Percentiles rank a stretch among this genome's conserved stretches.
These are phyloP conservation scores for Trachops cirrhosus DNA, from an alignment of 2,797 vertebrate genomes.

Conservation along the genomic window DNA sequence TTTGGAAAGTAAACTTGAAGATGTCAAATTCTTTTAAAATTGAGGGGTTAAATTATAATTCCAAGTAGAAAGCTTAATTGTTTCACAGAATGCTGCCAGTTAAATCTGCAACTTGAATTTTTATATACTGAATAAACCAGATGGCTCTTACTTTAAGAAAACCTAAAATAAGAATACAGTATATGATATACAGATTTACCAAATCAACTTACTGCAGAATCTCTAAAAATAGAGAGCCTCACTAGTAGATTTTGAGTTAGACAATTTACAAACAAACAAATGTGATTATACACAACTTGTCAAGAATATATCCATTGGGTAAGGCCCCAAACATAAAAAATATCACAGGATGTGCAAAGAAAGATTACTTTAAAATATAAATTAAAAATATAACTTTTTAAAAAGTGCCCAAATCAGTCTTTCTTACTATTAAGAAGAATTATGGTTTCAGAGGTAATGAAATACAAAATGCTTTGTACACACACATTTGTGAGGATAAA, in stretches of 20 bases:
- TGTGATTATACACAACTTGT: constrained; percentile 8
- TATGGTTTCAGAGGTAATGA: constrained; percentile 34
- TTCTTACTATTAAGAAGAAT: constrained; percentile 46
- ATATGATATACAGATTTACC: not conserved
- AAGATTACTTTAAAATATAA: constrained; percentile 52
- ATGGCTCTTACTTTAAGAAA: constrained; percentile 42
- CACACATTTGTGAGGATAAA: not conserved
- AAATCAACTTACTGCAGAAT: not conserved
- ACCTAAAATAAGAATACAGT: not conserved
- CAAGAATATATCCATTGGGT: not conserved
- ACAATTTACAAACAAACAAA: constrained; percentile 42
- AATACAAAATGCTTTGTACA: constrained; percentile 13
- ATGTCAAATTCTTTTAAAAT: constrained; percentile 37
- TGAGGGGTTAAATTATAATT: not conserved
- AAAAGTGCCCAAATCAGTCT: not conserved
- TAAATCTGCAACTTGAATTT: constrained; percentile 37
- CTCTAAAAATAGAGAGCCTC: constrained; percentile 47
- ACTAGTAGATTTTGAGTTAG: constrained; percentile 33
- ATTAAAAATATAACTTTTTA: constrained; percentile 43
- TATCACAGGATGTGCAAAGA: not conserved
- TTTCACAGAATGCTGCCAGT: not conserved
- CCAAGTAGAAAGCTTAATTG: not conserved
- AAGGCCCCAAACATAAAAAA: constrained; percentile 27
- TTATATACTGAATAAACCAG: not conserved
- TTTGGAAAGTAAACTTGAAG: constrained; percentile 42